Conservation (phyloP, 2,797 vertebrate genomes). For the Pempheris klunzingeri region DNA sequence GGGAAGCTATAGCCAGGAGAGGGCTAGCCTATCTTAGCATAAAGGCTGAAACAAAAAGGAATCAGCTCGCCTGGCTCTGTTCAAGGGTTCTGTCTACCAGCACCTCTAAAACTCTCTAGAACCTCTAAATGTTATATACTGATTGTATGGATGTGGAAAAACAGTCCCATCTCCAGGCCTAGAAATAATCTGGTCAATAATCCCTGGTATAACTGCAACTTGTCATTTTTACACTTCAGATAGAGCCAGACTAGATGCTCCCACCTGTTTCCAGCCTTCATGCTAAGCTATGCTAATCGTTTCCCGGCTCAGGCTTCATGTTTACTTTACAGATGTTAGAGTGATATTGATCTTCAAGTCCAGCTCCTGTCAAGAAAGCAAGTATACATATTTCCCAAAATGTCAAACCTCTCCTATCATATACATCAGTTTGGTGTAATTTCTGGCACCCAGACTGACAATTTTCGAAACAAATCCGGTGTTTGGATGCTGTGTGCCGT, state of each 20-base stretch:
- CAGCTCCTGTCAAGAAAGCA: neutral
- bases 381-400: neutral
- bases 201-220: neutral
- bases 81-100: neutral
- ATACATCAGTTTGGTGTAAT: neutral
- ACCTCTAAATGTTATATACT: no score
- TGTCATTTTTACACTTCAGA: neutral
- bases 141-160: no score
- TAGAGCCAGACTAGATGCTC: neutral
- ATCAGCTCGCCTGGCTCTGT: neutral
- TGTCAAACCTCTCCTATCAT: neutral
- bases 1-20: neutral
- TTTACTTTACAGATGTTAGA: neutral
- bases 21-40: neutral
- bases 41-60: neutral
- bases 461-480: slow-evolving; percentile 6
- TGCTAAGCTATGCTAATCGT: slow-evolving; percentile 2
- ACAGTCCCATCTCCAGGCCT: no score
- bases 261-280: neutral
- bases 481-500: slow-evolving; percentile 22
- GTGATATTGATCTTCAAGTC: neutral
- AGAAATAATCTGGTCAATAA: neutral
- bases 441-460: neutral
- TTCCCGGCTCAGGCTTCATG: neutral
- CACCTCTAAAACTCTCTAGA: neutral